A percentile compares a stretch with the other conserved stretches of the same genome.
These are phyloP conservation scores for Drosophila bocki DNA, from an alignment of 1,140 invertebrate genomes.

Conservation along the genomic window DNA sequence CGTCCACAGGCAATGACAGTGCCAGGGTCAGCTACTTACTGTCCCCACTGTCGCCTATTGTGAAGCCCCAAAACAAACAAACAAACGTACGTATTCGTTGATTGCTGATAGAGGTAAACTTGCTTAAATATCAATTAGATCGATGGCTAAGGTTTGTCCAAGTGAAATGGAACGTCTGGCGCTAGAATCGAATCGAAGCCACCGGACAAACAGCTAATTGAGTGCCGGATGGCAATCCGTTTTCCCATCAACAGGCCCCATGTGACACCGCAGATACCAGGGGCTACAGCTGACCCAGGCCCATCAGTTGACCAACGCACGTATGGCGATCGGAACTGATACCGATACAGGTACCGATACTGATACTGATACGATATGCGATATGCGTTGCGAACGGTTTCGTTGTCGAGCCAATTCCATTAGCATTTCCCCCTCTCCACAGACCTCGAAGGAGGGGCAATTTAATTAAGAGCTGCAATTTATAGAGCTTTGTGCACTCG, in stretches of 20 bases:
- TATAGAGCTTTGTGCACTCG: conserved; percentile 57
- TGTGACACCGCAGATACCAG: conserved; percentile 46
- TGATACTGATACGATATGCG: conserved; percentile 22
- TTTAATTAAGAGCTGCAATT: conserved; percentile 75
- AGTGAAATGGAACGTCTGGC: conserved; percentile 20
- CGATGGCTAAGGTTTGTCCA: conserved; percentile 32
- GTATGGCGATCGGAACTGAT: conserved; percentile 60
- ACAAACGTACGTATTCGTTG: conserved; percentile 42
- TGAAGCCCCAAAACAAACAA: conserved; percentile 36
- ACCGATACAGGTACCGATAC: conserved; percentile 18
- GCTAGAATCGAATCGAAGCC: conserved; percentile 15
- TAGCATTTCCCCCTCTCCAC: background rate
- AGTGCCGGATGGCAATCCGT: conserved; percentile 23
- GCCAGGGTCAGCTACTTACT: conserved; percentile 54
- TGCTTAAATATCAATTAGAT: conserved; percentile 79
- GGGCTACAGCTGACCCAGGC: conserved; percentile 8
- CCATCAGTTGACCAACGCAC: conserved; percentile 54
- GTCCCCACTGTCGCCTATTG: conserved; percentile 30
- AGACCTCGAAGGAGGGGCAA: conserved; percentile 20
- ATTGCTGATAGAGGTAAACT: conserved; percentile 61
- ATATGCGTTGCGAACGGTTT: conserved; percentile 36
- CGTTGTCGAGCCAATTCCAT: conserved; percentile 47
- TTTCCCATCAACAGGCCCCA: conserved; percentile 44
- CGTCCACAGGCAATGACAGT: conserved; percentile 20
- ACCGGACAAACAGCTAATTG: conserved; percentile 38